These are phyloP conservation scores for Arctopsyche grandis DNA, from an alignment of 1,140 invertebrate genomes.

Conservation along the genomic window DNA sequence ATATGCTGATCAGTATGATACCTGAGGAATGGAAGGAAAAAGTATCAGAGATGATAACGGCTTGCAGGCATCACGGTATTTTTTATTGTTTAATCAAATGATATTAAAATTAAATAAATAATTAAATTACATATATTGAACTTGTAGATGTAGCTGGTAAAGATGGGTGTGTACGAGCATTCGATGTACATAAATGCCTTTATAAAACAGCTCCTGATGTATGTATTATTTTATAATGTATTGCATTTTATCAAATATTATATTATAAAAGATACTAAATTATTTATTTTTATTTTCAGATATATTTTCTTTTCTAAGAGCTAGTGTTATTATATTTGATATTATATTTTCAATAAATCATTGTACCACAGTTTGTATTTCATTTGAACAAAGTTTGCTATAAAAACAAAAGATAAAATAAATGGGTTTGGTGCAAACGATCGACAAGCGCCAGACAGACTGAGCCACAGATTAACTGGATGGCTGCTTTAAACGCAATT, in stretches of 20 bases:
- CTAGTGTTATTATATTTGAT: background rate
- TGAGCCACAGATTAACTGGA: too few species aligned
- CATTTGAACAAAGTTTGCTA: background rate
- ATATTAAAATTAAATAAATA: background rate
- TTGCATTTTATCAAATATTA: background rate
- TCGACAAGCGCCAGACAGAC: too few species aligned
- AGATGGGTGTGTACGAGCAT: constrained; percentile 48
- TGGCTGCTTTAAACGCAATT: too few species aligned
- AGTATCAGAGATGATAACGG: constrained; percentile 60
- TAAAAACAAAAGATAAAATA: too few species aligned
- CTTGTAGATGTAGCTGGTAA: constrained; percentile 46
- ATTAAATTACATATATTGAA: background rate
- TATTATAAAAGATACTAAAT: constrained; percentile 10
- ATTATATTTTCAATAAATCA: background rate
- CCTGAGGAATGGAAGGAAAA: constrained; percentile 62
- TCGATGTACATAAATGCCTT: constrained; percentile 50
- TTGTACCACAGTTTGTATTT: constrained; percentile 27
- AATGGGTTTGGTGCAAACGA: too few species aligned
- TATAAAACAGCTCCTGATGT: constrained; percentile 50
- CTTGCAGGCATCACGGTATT: constrained; percentile 62
- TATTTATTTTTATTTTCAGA: constrained; percentile 39
- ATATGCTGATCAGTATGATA: constrained; percentile 64
- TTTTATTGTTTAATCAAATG: constrained; percentile 1
- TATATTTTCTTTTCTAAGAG: constrained; percentile 49
- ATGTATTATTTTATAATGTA: constrained; percentile 28